Evolutionary conservation across 2,113 vertebrate species (phyloP), one percentile per base, ranked within the genome.

Genomic region (Anolis sagrei): DNA sequence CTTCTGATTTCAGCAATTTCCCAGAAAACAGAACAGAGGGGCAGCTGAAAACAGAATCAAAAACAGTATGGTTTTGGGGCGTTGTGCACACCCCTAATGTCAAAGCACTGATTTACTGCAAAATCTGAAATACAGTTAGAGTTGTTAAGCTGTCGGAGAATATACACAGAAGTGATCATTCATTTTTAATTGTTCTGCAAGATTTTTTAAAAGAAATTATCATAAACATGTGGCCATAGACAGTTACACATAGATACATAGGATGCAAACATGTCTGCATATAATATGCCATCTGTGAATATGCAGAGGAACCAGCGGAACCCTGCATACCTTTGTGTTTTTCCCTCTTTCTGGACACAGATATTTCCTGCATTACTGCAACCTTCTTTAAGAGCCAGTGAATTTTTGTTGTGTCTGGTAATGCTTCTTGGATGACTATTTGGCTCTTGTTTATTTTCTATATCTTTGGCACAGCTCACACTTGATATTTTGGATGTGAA

Each of bases 321-420:
- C 64, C 10, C 66, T 85, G 76, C 79, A 79, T 85, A 85, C 64
- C 83, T 84, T 84, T 84, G 74, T 84, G 44, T 77, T 85, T 84
- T 44, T 79, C 66, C 76, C 32, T 7, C 10, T 89, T 75, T 90
- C 78, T 84, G 78, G 88, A 84, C 7, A 85, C 4, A 92, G 82
- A 16, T 84, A 84, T 82, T 88, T 88, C 78, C 54, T 0, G 0
- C 87, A 68, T 90, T 87, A 88, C 44, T 79, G 68, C 44, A 87
- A 58, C n/a, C 79, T 90, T 2, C n/a, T 85, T 82, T 69, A 86
- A 92, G 70, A 92, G 51, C 29, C 81, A 89, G 7, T 86, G 44
- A 81, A 93, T 79, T 85, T 88, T 91, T 94, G 61, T 90, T 95
- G 85, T 82, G 77, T 89, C 87, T 93, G 54, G n/a, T 82, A 94